Evolutionary conservation across 1,140 invertebrate genomes (phyloP).

Genomic region (Drosophila seguyi): DNA sequence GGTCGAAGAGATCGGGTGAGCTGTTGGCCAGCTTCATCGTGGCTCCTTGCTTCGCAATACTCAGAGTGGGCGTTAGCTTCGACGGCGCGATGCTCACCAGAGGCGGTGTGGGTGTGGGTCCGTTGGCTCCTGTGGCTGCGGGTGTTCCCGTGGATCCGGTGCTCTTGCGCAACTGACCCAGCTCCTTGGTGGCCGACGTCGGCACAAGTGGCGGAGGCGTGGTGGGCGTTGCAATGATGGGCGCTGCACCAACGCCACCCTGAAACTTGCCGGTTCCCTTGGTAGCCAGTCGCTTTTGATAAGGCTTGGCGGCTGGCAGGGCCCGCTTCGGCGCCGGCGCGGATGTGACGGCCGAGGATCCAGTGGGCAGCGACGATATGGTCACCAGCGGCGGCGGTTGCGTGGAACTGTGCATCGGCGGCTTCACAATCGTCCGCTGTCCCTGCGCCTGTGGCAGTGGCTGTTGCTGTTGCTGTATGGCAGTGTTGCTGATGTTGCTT

Average conservation of each 20-base stretch:
- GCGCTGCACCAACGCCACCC: conserved; percentile 19
- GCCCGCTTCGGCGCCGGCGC: conserved; percentile 57
- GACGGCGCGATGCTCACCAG: conserved; percentile 71
- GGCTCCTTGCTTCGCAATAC: conserved; percentile 52
- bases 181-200: conserved; percentile 61
- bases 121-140: background rate
- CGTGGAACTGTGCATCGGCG: conserved; percentile 54
- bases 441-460: conserved; percentile 40
- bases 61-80: conserved; percentile 68
- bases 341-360: conserved; percentile 25
- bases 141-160: conserved; percentile 25
- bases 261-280: conserved; percentile 33
- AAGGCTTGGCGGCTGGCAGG: conserved; percentile 60
- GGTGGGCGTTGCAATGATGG: conserved; percentile 76
- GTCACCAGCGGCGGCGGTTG: conserved; percentile 78
- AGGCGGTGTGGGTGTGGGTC: conserved; percentile 58
- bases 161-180: conserved; percentile 59
- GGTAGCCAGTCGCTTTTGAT: conserved; percentile 60
- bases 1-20: conserved; percentile 76
- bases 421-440: conserved; percentile 48
- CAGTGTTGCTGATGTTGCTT: conserved; percentile 58
- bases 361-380: conserved; percentile 49
- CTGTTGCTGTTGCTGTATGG: conserved; percentile 39
- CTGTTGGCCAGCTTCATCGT: conserved; percentile 30
- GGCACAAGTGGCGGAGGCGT: conserved; percentile 79